A percentile compares a stretch with the other conserved stretches of the same genome.
phyloP scores from a whole-genome alignment of 2,888 invertebrate genomes.

The Lissonota sp. region DNA sequence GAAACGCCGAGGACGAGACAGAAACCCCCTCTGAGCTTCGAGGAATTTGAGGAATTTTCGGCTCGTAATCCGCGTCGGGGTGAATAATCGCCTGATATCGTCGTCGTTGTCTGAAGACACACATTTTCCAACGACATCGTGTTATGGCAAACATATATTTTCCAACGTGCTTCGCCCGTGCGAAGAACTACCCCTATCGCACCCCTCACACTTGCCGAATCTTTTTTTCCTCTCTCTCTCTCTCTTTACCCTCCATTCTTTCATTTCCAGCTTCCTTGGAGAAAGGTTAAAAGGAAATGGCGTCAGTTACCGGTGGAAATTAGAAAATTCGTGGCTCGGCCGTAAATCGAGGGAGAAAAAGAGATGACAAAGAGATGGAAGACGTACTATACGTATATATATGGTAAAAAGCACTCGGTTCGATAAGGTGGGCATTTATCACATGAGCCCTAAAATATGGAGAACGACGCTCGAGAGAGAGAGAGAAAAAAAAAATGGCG shows the following conservation, averaged over 20 bases:
- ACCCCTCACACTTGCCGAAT: slow-evolving; percentile 26
- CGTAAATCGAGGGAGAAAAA: slow-evolving; percentile 34
- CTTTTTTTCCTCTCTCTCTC: slow-evolving; percentile 20
- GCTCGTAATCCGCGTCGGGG: slow-evolving; percentile 66
- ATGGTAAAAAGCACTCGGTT: background rate
- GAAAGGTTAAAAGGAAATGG: slow-evolving; percentile 33
- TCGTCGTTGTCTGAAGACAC: slow-evolving; percentile 48
- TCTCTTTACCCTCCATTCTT: slow-evolving; percentile 21
- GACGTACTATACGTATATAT: background rate
- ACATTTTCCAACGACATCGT: slow-evolving; percentile 36
- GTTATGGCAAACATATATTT: slow-evolving; percentile 64
- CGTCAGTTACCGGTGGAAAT: slow-evolving; percentile 41
- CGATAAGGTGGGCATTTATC: slow-evolving; percentile 3
- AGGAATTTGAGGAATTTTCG: slow-evolving; percentile 68
- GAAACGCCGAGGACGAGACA: slow-evolving; percentile 4
- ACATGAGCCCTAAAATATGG: background rate
- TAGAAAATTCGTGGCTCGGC: slow-evolving; percentile 44
- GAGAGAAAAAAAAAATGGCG: slow-evolving; percentile 2
- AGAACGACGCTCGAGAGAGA: background rate
- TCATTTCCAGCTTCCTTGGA: background rate
- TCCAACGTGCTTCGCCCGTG: slow-evolving; percentile 44
- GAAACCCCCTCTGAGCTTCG: slow-evolving; percentile 56
- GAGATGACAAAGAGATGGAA: background rate
- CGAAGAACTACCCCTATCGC: background rate
- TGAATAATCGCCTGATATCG: slow-evolving; percentile 67